Conservation (phyloP, 2,113 vertebrate genomes). For the Pycnonotus jocosus region DNA sequence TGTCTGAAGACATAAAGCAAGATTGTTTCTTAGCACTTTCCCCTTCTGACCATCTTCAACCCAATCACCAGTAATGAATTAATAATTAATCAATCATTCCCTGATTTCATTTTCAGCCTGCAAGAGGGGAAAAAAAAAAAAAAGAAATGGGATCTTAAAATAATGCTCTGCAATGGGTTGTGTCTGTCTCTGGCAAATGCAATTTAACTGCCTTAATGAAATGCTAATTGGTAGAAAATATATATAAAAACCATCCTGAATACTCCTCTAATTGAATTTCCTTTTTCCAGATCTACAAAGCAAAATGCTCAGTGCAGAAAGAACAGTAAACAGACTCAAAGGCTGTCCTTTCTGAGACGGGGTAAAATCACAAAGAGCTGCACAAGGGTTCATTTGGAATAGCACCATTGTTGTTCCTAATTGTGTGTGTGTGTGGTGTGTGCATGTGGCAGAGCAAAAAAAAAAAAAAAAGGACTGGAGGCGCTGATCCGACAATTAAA, state of each 20-base stretch:
- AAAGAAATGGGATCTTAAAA: slow-evolving; percentile 53
- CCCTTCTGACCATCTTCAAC: background rate
- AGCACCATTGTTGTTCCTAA: slow-evolving; percentile 5
- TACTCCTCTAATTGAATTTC: slow-evolving; percentile 57
- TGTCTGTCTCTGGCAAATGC: slow-evolving; percentile 65
- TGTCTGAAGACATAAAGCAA: background rate
- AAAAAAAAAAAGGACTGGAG: slow-evolving; percentile 56
- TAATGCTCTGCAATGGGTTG: slow-evolving; percentile 49
- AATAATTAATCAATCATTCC: slow-evolving; percentile 59
- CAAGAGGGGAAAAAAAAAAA: background rate
- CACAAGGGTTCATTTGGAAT: background rate
- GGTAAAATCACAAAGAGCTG: background rate
- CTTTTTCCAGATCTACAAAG: slow-evolving; percentile 25
- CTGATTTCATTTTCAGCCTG: slow-evolving; percentile 57
- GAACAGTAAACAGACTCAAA: slow-evolving; percentile 23
- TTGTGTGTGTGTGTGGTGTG: background rate
- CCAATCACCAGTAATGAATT: slow-evolving; percentile 34
- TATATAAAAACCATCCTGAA: slow-evolving; percentile 55
- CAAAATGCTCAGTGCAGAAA: background rate
- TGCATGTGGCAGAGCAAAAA: background rate
- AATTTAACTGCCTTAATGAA: slow-evolving; percentile 74
- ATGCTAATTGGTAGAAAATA: slow-evolving; percentile 71
- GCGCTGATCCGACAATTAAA: slow-evolving; percentile 62
- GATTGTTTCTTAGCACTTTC: background rate
- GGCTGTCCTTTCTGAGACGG: background rate